Base-by-base conservation (phyloP, 2,113 vertebrate genomes). In the Lagenorhynchus albirostris region DNA sequence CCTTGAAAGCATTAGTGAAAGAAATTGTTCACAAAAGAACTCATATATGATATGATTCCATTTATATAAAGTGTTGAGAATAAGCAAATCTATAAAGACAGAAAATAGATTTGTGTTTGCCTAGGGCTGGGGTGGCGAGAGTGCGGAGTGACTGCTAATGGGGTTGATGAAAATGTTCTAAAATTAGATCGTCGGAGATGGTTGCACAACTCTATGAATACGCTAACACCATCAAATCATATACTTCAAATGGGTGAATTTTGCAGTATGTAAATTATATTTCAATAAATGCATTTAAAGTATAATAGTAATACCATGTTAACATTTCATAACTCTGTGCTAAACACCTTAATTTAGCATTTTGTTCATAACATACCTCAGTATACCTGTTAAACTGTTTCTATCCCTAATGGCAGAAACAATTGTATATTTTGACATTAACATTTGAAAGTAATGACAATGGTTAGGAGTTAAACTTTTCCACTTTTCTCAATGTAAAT, bases 371-470 rank as follows among this genome's bases (percentile, higher is more conserved):
- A 81, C 29, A 74, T 25, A 74, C 58, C 41, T 87, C 73, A 63
- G 6, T 55, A 74, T 17, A 97, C 74, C 89, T 96, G 90, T 79
- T 91, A 92, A 79, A 58, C 83, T 89, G 47, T 92, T 92, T 95
- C 53, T 95, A 21, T 53, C 68, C 65, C 74, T 80, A 82, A n/a
- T 77, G 86, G 80, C n/a, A 58, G 80, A 89, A 79, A 73, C 41
- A 81, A 74, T n/a, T 90, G 29, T 3, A 14, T 80, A 71, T 80
- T 95, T 96, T 96, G 63, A 92, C 74, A 77, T 91, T 79, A 83
- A 73, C 73, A 76, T 94, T 80, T 68, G 84, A 92, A 95, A 89
- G 74, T 65, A 74, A 63, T 41, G 58, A 84, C 90, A 92, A 76
- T 79, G 71, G 58, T 36, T 83, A 38, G 31, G 74, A 93, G 47